A percentile compares a stretch with the other conserved stretches of the same genome.
Conservation (phyloP, 2,797 vertebrate genomes). For the Salarias fasciatus region DNA sequence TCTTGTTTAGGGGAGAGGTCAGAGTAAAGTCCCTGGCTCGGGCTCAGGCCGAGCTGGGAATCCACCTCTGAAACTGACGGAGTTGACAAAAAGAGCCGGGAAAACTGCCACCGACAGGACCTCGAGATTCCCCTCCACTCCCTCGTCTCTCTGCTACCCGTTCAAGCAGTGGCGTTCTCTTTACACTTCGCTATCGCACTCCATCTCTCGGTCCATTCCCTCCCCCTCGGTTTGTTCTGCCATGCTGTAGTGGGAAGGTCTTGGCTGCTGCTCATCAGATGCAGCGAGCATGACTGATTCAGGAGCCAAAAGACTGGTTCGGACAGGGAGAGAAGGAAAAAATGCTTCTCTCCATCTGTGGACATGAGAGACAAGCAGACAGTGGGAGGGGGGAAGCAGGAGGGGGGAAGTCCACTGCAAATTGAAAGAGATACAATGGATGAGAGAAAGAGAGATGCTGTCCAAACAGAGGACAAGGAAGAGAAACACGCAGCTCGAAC, state of each 20-base stretch:
- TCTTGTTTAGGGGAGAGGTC: constrained; percentile 39
- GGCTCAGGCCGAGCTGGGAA: constrained; percentile 49
- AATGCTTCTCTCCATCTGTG: constrained; percentile 17
- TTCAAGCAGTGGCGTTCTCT: constrained; percentile 31
- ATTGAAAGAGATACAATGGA: constrained; percentile 30
- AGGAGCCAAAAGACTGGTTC: constrained; percentile 47
- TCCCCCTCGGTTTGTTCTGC: constrained; percentile 13
- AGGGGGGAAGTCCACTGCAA: constrained; percentile 6
- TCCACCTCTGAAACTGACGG: constrained; percentile 42
- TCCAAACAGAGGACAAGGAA: constrained; percentile 19
- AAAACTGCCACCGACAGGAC: constrained; percentile 35
- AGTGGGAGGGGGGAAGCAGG: too few relatives aligned
- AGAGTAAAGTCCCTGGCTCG: constrained; percentile 71
- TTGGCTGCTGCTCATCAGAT: constrained; percentile 67
- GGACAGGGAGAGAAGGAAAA: constrained; percentile 35
- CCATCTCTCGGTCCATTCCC: constrained; percentile 35
- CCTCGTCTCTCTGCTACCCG: constrained; percentile 42
- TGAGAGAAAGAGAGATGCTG: constrained; percentile 13
- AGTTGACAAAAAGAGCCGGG: constrained; percentile 26
- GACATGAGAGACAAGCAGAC: constrained; percentile 6
- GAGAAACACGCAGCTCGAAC: constrained; percentile 21
- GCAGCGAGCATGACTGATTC: constrained; percentile 57
- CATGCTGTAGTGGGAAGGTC: constrained; percentile 56
- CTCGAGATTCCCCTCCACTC: constrained; percentile 18
- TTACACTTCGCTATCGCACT: constrained; percentile 48